Conservation (phyloP, 1,140 invertebrate species). For the Palaemon carinicauda region DNA sequence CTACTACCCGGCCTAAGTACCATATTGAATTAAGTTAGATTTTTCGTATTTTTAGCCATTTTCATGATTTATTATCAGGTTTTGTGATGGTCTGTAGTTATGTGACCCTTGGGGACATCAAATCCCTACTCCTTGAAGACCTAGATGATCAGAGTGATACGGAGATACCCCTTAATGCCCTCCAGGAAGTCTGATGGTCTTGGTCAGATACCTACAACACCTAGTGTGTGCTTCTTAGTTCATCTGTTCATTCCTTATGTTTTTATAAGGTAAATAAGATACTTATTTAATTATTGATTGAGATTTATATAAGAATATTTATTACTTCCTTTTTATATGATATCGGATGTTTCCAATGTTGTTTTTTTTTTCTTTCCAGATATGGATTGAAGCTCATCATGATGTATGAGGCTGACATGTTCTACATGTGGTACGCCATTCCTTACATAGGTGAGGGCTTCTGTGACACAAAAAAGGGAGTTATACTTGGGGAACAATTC, state of each 20-base stretch:
- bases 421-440: slow-evolving; percentile 11
- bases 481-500: slow-evolving; percentile 1
- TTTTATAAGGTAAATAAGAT: not conserved
- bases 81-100: too few relatives aligned
- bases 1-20: too few relatives aligned
- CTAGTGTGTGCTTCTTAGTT: not conserved
- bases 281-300: not conserved
- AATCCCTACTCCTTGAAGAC: too few relatives aligned
- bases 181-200: too few relatives aligned
- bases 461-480: not conserved
- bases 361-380: not conserved
- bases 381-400: slow-evolving; percentile 6
- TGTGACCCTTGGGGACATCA: too few relatives aligned
- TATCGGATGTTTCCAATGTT: not conserved
- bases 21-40: too few relatives aligned
- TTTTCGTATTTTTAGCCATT: too few relatives aligned
- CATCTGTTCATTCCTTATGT: not conserved
- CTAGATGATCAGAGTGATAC: too few relatives aligned
- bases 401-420: not conserved
- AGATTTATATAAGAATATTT: not conserved
- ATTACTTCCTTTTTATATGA: not conserved
- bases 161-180: too few relatives aligned
- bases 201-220: too few relatives aligned
- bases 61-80: too few relatives aligned
- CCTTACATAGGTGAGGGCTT: slow-evolving; percentile 15